Base-by-base conservation (phyloP, 2,797 vertebrate species). In the Thunnus albacares region DNA sequence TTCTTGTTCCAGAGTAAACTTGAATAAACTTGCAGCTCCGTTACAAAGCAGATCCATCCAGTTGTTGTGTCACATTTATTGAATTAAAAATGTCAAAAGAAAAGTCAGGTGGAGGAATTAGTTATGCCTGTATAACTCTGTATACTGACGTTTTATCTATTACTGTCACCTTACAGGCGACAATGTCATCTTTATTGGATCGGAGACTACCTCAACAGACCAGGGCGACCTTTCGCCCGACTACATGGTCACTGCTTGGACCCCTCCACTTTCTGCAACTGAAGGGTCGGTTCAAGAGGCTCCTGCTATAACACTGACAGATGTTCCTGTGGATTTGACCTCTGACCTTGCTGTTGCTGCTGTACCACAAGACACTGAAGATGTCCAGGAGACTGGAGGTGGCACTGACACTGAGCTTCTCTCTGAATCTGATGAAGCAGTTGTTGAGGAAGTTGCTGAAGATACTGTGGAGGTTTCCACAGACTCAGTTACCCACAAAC, bases 101-200 rank as follows among this genome's bases (percentile, higher is more conserved):
- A 11, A 38, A 11, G 28, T 38, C 35, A 38, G 43, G 14, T 17
- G 43, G 43, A 45, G 13, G 14, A 45, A 45, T 15, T 33, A 33
- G 5, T 33, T 33, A 6, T 33, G 7, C 6, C 30, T 30, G 41
- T 12, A 43, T 43, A 14, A 43, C 3, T 14, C 13, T 45, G 43
- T 2, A 14, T 26, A 45, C 1, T 67, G 4, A 71, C 0, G 7
- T 65, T 17, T 7, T 45, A 11, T 47, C 56, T 78, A 24, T 80
- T 67, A 1, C 38, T 47, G 8, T 38, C 5, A 4, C 43, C 58
- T 60, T 53, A 10, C 84, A 97, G 96, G 83, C 67, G 82, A 93
- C 38, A 83, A 88, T 65, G 86, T 90, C 63, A 82, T 88, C 57
- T 78, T 89, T 79, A 83, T 83, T 26, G 78, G 86, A 56, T 88